Evolutionary conservation across 2,888 invertebrate genomes (phyloP), one percentile per base, ranked within the genome.

Genomic region (Adelphocoris suturalis): DNA sequence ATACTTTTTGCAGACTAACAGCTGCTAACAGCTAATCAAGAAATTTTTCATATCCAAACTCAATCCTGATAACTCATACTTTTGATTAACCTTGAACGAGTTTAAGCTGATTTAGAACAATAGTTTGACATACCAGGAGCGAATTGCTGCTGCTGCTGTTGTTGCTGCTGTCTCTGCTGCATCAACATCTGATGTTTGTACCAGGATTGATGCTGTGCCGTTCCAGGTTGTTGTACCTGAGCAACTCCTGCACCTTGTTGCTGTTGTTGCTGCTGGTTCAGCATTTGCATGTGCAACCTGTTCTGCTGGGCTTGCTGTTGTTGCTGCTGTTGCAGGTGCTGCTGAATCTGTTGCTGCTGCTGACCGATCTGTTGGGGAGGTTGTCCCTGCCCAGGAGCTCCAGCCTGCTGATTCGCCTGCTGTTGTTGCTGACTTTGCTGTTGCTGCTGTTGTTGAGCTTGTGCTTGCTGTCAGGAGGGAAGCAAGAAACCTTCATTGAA

Each of bases 321-420:
- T 90, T 93, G 93, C 89, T 92, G 92, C 93, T 95, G 95, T 93
- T 94, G 95, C 92, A 94, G 94, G 92, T 93, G 94, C 91, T 95
- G 95, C 93, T 95, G 94, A 93, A 94, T 95, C 92, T 94, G 94
- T 92, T 93, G 94, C 92, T 93, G 94, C 85, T 92, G 93, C 78
- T 92, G 93, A 85, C 92, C 92, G 89, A 94, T 68, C 3, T 61
- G 92, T 90, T 93, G 93, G 86, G 92, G 92, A 37, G 92, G 90
- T 93, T 95, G 95, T 93, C 95, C 94, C 93, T 94, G 95, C 92
- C 94, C 94, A 92, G 93, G 94, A 91, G 93, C 94, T 92, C 93
- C 94, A 85, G 92, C 93, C 76, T 92, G 93, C 89, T 92, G 92
- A 46, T 92, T 89, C 75, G 92, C 92, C 23, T 91, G 91, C 90